Conservation (phyloP, 2,888 invertebrate genomes). For the Pristionchus arcanus region DNA sequence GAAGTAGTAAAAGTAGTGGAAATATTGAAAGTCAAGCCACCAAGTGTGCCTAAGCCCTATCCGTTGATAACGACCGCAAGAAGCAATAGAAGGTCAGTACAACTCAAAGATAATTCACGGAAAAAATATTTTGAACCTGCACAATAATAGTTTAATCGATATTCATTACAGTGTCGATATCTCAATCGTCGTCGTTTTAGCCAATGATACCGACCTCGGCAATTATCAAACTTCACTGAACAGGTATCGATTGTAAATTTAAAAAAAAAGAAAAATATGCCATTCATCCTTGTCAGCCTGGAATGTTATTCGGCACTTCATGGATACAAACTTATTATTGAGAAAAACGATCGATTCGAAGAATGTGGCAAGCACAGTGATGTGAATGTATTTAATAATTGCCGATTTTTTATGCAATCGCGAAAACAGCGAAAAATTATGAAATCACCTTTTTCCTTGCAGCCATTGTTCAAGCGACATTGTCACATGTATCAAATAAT, state of each 20-base stretch:
- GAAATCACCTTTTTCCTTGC: not conserved
- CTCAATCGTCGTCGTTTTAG: not conserved
- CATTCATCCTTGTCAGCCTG: not conserved
- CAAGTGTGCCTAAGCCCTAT: no score
- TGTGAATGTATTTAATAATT: not conserved
- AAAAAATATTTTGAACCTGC: no score
- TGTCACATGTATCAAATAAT: not conserved
- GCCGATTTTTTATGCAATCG: not conserved
- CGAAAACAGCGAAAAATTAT: not conserved
- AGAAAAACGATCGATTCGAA: not conserved
- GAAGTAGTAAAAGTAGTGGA: no score
- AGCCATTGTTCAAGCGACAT: constrained; percentile 6
- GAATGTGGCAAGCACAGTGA: not conserved
- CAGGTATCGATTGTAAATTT: not conserved
- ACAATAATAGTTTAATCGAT: no score
- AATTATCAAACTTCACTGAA: not conserved
- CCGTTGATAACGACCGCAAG: no score
- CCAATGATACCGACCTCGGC: not conserved
- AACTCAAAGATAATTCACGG: no score
- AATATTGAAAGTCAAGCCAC: no score
- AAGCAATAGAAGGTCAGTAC: no score
- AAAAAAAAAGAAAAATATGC: no score
- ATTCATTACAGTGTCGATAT: no score
- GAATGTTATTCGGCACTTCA: not conserved
- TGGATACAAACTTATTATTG: not conserved